Evolutionary conservation across 1,140 invertebrate species (phyloP), one percentile per base, ranked within the genome.

Genomic region (Cyphomyrmex costatus): DNA sequence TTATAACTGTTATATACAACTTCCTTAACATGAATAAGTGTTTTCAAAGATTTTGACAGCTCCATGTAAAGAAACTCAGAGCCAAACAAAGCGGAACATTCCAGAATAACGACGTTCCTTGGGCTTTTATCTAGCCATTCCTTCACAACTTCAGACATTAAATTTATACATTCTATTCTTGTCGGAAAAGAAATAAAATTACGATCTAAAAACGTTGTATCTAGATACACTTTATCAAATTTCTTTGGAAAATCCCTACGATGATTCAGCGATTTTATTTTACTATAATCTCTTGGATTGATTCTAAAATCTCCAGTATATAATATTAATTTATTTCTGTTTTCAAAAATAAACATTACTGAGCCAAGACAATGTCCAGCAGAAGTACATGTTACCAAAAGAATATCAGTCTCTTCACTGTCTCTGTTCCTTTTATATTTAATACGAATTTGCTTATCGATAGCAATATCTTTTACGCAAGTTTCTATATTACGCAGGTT

Each of bases 261-360:
- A 82, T 95, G 90, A 91, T 97, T 96, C 2, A 97, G 94, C 2
- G 95, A 89, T 65, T 94, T 95, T 78, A 96, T 95, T 86, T 96
- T 96, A n/a, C 93, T 74, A 12, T 97, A 92, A 88, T 97, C 96
- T 2, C 91, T 91, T 0, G 92, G 73, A 80, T 95, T 94, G 8
- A 97, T 95, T 89, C 97, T 94, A 92, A 97, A 97, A 92, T 98
- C 97, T 0, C 97, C 97, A 0, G 97, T 97, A 88, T 97, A 97
- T 6, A 98, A 93, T 82, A 97, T 92, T 14, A 92, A 92, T 24
- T 92, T 88, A 53, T 94, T 86, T 46, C 93, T 86, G 58, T 86
- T 95, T 94, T 96, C 96, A 88, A 97, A 96, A 14, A 97, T 87
- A 93, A 97, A 97, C 97, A 98, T 98, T 0, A 97, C 95, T 3